phyloP scores from a whole-genome alignment of 2,888 invertebrate genomes.

The Drosophila mimica region DNA sequence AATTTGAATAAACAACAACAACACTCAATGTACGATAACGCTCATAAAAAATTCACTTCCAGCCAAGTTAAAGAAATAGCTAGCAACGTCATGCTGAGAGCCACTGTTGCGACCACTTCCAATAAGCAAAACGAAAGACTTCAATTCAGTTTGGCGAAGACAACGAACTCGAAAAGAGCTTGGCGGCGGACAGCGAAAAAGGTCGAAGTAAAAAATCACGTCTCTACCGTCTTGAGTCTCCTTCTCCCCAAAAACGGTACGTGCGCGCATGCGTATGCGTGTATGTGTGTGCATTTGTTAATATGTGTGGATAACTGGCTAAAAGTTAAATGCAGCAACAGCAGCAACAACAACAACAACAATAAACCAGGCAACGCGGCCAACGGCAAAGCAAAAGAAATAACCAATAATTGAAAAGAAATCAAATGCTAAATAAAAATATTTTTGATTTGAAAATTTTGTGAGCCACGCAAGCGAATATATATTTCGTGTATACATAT shows the following conservation, averaged over 20 bases:
- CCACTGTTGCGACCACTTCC: slow-evolving; percentile 61
- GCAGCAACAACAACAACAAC: slow-evolving; percentile 21
- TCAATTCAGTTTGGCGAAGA: slow-evolving; percentile 84
- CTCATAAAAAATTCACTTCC: slow-evolving; percentile 60
- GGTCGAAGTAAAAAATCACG: slow-evolving; percentile 50
- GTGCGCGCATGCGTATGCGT: slow-evolving; percentile 73
- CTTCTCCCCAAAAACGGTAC: slow-evolving; percentile 64
- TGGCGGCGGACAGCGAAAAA: slow-evolving; percentile 66
- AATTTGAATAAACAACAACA: slow-evolving; percentile 43
- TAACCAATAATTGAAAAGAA: slow-evolving; percentile 64
- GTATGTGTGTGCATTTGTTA: slow-evolving; percentile 18
- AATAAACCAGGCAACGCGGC: slow-evolving; percentile 29
- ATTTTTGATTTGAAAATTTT: slow-evolving; percentile 40
- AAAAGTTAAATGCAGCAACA: slow-evolving; percentile 71
- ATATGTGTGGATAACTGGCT: slow-evolving; percentile 51
- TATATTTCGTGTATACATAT: slow-evolving; percentile 4
- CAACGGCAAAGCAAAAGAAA: slow-evolving; percentile 55
- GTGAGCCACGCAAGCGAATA: slow-evolving; percentile 69
- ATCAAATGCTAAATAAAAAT: slow-evolving; percentile 66
- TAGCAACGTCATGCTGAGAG: slow-evolving; percentile 29
- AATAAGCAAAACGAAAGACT: slow-evolving; percentile 84
- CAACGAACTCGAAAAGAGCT: slow-evolving; percentile 84
- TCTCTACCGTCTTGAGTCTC: slow-evolving; percentile 36
- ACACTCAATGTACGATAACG: slow-evolving; percentile 19
- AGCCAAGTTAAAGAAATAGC: slow-evolving; percentile 42